These are phyloP conservation scores for Heliconius eleuchia DNA, from an alignment of 1,140 invertebrate species.

Conservation along the genomic window DNA sequence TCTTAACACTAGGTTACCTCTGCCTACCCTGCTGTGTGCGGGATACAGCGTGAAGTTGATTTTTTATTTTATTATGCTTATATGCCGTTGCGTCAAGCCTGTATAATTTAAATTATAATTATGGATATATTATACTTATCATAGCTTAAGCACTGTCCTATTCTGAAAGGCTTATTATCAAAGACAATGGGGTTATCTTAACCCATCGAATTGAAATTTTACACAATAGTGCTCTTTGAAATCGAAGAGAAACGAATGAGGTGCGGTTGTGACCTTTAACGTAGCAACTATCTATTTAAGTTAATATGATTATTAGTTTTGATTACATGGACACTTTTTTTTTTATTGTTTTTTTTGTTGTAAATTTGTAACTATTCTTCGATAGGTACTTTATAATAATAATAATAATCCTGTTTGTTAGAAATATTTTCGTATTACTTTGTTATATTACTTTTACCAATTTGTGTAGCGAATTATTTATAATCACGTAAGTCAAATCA, in stretches of 20 bases:
- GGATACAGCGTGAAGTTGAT: too few species aligned
- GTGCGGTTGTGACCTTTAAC: neutral
- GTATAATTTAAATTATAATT: neutral
- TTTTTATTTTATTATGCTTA: too few species aligned
- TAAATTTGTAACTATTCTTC: neutral
- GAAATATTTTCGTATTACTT: too few species aligned
- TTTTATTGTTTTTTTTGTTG: too few species aligned
- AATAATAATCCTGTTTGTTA: too few species aligned
- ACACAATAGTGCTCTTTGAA: slow-evolving; percentile 9
- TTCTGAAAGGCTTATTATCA: neutral
- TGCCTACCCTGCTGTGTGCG: too few species aligned
- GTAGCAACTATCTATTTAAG: neutral
- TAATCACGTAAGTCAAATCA: too few species aligned
- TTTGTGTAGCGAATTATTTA: too few species aligned
- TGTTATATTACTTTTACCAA: too few species aligned
- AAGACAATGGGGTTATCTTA: slow-evolving; percentile 11
- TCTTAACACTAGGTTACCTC: too few species aligned
- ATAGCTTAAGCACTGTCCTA: neutral
- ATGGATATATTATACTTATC: neutral
- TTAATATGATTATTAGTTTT: neutral
- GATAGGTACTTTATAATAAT: neutral
- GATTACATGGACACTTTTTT: too few species aligned
- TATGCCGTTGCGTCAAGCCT: too few species aligned
- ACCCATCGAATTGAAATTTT: slow-evolving; percentile 7
- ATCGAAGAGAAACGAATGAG: slow-evolving; percentile 5